Percentiles rank a stretch among this genome's conserved stretches.
These are phyloP conservation scores for Vultur gryphus DNA, from an alignment of 2,797 vertebrate genomes.

Conservation along the genomic window DNA sequence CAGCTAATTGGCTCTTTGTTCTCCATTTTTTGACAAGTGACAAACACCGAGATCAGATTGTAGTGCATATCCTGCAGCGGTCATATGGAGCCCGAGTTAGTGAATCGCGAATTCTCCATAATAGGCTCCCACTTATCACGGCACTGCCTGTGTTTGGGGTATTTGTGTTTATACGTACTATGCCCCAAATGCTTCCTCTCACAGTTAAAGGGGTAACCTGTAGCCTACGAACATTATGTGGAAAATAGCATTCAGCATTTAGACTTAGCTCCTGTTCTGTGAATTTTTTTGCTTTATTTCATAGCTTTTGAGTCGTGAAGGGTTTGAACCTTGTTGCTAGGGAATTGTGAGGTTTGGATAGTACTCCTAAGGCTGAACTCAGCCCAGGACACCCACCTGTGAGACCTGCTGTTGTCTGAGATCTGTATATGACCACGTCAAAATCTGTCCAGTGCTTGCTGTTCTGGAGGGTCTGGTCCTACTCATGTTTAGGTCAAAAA, in stretches of 20 bases:
- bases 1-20: slow-evolving; percentile 61
- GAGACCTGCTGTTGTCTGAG: background rate
- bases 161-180: background rate
- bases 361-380: background rate
- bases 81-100: slow-evolving; percentile 10
- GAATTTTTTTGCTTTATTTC: background rate
- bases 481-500: background rate
- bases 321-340: background rate
- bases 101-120: background rate
- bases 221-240: background rate
- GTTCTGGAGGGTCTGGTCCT: background rate
- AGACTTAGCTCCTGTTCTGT: background rate
- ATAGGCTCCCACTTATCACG: background rate
- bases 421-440: background rate
- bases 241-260: background rate
- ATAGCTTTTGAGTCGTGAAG: background rate
- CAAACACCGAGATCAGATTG: slow-evolving; percentile 53
- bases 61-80: slow-evolving; percentile 37
- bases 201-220: background rate
- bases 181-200: background rate
- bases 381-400: background rate
- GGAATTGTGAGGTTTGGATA: background rate
- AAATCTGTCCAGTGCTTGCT: background rate
- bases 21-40: slow-evolving; percentile 62
- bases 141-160: background rate